Evolutionary conservation across 2,113 vertebrate species (phyloP), one percentile per base, ranked within the genome.

Genomic region (Xyliphius kryptos): DNA sequence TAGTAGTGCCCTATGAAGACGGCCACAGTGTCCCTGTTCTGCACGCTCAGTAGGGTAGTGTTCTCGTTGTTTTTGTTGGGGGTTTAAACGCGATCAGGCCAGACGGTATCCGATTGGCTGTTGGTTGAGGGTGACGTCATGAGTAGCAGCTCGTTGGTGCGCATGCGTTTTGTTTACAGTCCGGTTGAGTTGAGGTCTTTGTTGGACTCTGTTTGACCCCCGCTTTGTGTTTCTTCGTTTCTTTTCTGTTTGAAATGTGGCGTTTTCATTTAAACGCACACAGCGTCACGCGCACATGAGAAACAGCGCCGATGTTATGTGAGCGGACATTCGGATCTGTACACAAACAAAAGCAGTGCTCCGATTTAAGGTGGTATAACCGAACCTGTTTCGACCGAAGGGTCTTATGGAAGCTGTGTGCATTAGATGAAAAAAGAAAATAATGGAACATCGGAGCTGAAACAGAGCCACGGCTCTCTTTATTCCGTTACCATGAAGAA

Each of bases 401-500:
- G n/a, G n/a, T n/a, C n/a, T 32, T 6, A 2, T 2, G 16, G 20
- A 38, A 56, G 10, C 3, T 16, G 19, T 52, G 59, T 16, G 38
- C 60, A 13, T 3, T 43, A 3, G 40, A 9, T 13, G 26, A 36
- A 19, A 44, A 47, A 36, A 10, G 15, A 62, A 3, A 32, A 63
- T 61, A 26, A 48, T 16, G 12, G 43, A 22, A 36, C 43, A 13
- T n/a, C n/a, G 26, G 58, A 14, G 16, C 8, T 32, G 13, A 32
- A 26, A 9, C 71, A 74, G 76, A 76, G 77, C n/a, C 44, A 1
- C 9, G 54, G 48, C 74, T 75, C 74, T 74, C 4, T 15, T 48
- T 60, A 38, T 9, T 37, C 51, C 22, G 69, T 67, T 77, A 82
- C 84, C 85, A 92, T 93, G 91, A 84, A 73, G 79, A 75, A 82